Percentiles rank a stretch among this genome's conserved stretches.
Evolutionary conservation across 1,140 invertebrate genomes (phyloP).

Genomic region (Drosophila ananassae): DNA sequence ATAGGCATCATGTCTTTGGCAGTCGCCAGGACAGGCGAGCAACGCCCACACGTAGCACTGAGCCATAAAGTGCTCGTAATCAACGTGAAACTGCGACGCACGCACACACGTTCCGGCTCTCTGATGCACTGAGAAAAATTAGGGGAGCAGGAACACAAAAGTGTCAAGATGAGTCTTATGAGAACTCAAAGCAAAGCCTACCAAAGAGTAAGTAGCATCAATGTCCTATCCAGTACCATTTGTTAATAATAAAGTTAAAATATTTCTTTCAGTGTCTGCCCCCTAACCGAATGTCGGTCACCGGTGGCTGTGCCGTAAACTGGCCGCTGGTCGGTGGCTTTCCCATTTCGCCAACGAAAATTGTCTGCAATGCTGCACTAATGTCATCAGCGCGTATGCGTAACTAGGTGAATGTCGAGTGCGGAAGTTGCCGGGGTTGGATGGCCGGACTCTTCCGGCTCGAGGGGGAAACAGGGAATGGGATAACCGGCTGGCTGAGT

Average conservation of each 20-base stretch:
- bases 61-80: slow-evolving; percentile 78
- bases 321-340: slow-evolving; percentile 44
- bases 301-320: slow-evolving; percentile 2
- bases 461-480: neutral
- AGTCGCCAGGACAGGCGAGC: slow-evolving; percentile 21
- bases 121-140: slow-evolving; percentile 17
- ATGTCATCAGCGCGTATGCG: slow-evolving; percentile 75
- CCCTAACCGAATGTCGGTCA: slow-evolving; percentile 18
- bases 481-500: slow-evolving; percentile 21
- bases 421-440: slow-evolving; percentile 4
- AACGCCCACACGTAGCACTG: slow-evolving; percentile 74
- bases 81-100: slow-evolving; percentile 73
- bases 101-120: slow-evolving; percentile 38
- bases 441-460: slow-evolving; percentile 14
- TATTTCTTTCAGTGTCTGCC: slow-evolving; percentile 5
- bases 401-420: slow-evolving; percentile 70
- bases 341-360: slow-evolving; percentile 62
- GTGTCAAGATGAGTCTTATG: too few relatives aligned
- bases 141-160: too few relatives aligned
- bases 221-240: too few relatives aligned
- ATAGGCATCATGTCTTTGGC: slow-evolving; percentile 59
- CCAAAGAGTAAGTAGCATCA: too few relatives aligned
- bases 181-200: too few relatives aligned
- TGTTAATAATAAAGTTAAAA: too few relatives aligned
- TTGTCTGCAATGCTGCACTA: slow-evolving; percentile 80